phyloP scores from a whole-genome alignment of 1,140 invertebrate species.

The Latrodectus geometricus region DNA sequence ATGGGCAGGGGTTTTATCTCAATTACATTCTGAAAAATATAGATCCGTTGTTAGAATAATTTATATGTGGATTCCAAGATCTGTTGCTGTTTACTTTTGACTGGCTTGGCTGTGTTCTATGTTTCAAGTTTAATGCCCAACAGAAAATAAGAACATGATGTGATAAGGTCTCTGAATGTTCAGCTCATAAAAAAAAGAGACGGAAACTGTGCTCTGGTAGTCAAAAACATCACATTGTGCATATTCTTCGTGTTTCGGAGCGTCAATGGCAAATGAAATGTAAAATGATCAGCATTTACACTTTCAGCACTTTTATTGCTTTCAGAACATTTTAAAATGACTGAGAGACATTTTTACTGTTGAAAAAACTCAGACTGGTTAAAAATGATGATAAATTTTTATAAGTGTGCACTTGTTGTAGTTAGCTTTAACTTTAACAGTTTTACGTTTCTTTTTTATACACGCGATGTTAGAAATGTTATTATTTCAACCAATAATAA shows the following conservation, averaged over 20 bases:
- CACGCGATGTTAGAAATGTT: background rate
- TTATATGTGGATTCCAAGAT: background rate
- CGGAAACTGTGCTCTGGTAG: no score
- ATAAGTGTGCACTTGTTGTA: slow-evolving; percentile 53
- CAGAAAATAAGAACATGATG: no score
- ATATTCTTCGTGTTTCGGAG: no score
- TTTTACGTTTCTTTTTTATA: background rate
- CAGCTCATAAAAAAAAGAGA: no score
- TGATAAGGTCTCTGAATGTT: no score
- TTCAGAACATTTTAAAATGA: background rate
- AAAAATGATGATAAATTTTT: slow-evolving; percentile 6
- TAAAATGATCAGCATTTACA: background rate
- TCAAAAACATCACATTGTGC: no score
- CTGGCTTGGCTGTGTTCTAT: no score
- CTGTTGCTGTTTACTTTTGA: background rate
- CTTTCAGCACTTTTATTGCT: background rate
- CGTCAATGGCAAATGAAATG: background rate
- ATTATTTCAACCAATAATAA: background rate
- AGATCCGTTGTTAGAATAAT: background rate
- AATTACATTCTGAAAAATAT: no score
- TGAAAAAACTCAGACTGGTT: background rate
- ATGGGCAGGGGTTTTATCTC: no score
- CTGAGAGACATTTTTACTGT: background rate
- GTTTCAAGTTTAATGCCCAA: no score
- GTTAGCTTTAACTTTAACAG: slow-evolving; percentile 12